Base-by-base conservation (phyloP, 1,140 invertebrate species). In the Drosophila asahinai region DNA sequence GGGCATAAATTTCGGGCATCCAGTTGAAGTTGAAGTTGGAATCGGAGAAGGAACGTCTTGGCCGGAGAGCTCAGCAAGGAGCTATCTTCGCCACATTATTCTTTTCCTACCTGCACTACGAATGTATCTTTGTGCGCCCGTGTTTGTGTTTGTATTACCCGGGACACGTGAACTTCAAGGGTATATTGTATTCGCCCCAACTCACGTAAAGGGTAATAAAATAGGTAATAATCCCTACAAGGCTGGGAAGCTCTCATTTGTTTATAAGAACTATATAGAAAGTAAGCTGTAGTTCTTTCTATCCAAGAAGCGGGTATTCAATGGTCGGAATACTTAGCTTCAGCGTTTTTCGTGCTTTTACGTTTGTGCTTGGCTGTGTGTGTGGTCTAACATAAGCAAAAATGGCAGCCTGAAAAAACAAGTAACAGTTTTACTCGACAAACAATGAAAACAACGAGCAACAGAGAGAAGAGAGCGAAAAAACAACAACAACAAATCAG, bases 381-480 rank as follows among this genome's bases (percentile, higher is more conserved):
- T 82, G 66, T 77, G 62, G 70, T 57, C 77, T 64, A 68, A 81
- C 77, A 76, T 83, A 89, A 87, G 81, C 81, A 81, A 80, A 66
- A 87, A 80, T 72, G 78, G 75, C 48, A 61, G 84, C 74, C 78
- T 90, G 79, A 86, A 81, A 87, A 89, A 87, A 87, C 84, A 87
- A 90, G 81, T 84, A 90, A 81, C 81, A 76, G 86, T 90, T 89
- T 81, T 81, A 77, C 78, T 90, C 43, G 68, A 62, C 81, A 80
- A 90, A 89, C 86, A 89, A 80, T 72, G 70, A 81, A 89, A 89
- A 90, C 80, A 87, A 80, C 52, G 76, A 66, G 14, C 66, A 66
- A 71, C 40, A n/a, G 36, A 40, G 40, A 55, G n/a, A 38, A 36
- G 27, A 48, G 42, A 48, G 6, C 63, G 30, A 42, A 78, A 66